Evolutionary conservation across 2,113 vertebrate genomes (phyloP), one percentile per base, ranked within the genome.

Genomic region (Lichenostomus cassidix): DNA sequence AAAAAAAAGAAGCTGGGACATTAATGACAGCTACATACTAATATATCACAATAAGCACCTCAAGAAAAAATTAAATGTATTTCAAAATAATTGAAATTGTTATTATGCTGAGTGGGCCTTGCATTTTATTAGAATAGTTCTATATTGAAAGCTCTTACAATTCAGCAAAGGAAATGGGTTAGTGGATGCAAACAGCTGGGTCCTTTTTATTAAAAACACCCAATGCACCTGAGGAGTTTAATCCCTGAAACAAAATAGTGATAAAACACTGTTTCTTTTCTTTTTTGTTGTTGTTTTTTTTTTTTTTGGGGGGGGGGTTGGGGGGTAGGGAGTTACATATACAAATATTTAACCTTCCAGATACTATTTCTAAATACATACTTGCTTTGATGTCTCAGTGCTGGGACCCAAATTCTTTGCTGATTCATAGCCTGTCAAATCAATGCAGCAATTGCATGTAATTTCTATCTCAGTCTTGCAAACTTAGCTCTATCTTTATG

Each of bases 341-440:
- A 58, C n/a, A 92, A 87, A 85, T 76, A 77, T 77, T 92, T 94
- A 80, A 39, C 39, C 29, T 88, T 10, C 39, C 64, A 35, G 15
- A 70, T 56, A 35, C 25, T 4, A 42, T 69, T 88, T 80, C 50
- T 55, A 83, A 74, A 90, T 42, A 50, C 20, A 27, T 77, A 28
- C 21, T 86, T 88, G 46, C 37, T 91, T 91, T 93, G 50, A 90
- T 93, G 60, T 93, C 69, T 94, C 60, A 65, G 59, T 76, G 27
- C 78, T 87, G 64, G 28, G 63, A 93, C 55, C 15, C 46, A 88
- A 95, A 83, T 83, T 88, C 55, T 94, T 95, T 85, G 74, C 91
- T 95, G 91, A 95, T 70, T 96, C 93, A 86, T 73, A 85, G 27
- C 35, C 84, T 94, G 78, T 86, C 58, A 95, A 89, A 85, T 85